Base-by-base conservation (phyloP, 2,113 vertebrate genomes). In the Melanerpes aurifrons region DNA sequence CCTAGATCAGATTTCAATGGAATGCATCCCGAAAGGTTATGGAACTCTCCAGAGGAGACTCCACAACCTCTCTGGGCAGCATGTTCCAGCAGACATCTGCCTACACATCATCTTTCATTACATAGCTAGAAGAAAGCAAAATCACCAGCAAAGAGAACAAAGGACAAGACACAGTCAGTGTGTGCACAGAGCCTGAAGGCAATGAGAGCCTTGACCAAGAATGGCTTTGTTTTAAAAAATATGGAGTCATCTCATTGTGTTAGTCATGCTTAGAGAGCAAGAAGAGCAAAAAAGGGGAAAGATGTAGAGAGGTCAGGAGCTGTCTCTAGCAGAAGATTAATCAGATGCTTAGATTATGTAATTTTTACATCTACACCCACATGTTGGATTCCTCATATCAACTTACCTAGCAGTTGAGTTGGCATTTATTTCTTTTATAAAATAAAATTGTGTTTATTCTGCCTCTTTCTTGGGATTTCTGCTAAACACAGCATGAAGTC, bases 31-130 rank as follows among this genome's bases (percentile, higher is more conserved):
- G 22, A 12, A 21, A 53, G 50, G 50, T 53, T 53, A 24, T 24
- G 50, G 50, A 53, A 12, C 12, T 53, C 12, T 53, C 22, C 50
- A 53, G 50, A 24, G 50, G 22, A 53, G 50, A 53, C 50, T 53
- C 50, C 50, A 53, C 50, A 53, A 53, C 50, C 22, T 53, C 22
- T 53, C 50, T 53, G 50, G 50, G 50, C 24, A 53, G 22, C 50
- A 22, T 53, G 22, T 22, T 53, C 50, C 22, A 53, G 50, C 50
- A 53, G 22, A 71, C 40, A 25, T n/a, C 28, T 67, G 7, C 9
- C 5, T 7, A 10, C 10, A 28, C 0, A 1, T 3, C 1, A 1
- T 37, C 18, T 77, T 57, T 29, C 32, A 67, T 29, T 28, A 16
- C 13, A 8, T 6, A 22, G n/a, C 16, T 54, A 62, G 24, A 76